Conservation (phyloP, 2,113 vertebrate species). For the Sturnus vulgaris region DNA sequence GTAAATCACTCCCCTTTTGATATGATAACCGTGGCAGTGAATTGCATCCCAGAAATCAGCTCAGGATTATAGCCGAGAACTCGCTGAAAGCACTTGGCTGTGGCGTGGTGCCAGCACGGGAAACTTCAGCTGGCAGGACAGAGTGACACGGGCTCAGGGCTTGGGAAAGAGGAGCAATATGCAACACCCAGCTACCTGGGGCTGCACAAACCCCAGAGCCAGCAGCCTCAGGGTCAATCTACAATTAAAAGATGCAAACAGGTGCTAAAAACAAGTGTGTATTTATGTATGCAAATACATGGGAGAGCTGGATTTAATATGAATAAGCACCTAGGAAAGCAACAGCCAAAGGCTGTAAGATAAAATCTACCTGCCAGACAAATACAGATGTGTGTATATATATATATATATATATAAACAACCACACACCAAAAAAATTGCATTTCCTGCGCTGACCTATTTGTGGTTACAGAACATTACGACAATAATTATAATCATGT, state of each 20-base stretch:
- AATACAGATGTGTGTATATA: background rate
- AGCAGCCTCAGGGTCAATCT: background rate
- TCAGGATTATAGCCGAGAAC: constrained; percentile 40
- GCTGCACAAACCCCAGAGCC: background rate
- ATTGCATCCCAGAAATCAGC: constrained; percentile 58
- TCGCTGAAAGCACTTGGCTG: constrained; percentile 24
- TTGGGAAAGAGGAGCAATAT: background rate
- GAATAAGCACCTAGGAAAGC: constrained; percentile 2
- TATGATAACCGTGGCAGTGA: constrained; percentile 37
- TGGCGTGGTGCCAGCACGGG: background rate
- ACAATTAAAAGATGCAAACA: constrained; percentile 38
- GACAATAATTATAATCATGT: constrained; percentile 16
- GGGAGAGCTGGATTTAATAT: constrained; percentile 1
- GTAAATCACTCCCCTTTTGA: constrained; percentile 62
- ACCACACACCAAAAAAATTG: background rate
- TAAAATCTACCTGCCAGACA: constrained; percentile 26
- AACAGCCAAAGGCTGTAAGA: background rate
- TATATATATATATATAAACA: background rate
- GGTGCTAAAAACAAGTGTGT: constrained; percentile 19
- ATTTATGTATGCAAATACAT: constrained; percentile 10
- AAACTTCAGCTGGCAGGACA: constrained; percentile 33
- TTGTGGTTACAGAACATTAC: background rate
- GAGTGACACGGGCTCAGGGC: background rate
- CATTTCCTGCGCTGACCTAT: background rate
- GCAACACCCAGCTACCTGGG: background rate